A percentile compares a stretch with the other conserved stretches of the same genome.
phyloP scores from a whole-genome alignment of 2,113 vertebrate species.

The Crotalus tigris region DNA sequence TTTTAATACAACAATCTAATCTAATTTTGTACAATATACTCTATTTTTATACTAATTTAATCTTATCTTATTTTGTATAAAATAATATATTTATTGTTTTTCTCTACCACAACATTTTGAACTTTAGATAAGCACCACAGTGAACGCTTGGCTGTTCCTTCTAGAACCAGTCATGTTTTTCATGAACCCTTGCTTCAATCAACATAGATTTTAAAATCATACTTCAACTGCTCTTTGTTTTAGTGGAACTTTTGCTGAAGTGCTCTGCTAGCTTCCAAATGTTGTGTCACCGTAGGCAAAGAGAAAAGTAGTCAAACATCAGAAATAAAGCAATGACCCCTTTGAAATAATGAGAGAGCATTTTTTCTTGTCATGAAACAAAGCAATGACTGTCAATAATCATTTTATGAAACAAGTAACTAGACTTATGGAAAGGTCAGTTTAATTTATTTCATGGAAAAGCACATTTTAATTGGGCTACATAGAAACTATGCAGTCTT shows the following conservation, averaged over 20 bases:
- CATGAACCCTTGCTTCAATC: neutral
- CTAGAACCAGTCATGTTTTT: neutral
- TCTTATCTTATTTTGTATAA: neutral
- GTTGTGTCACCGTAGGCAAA: neutral
- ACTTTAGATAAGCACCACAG: neutral
- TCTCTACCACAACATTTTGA: neutral
- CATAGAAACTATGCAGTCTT: neutral
- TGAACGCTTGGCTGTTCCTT: neutral
- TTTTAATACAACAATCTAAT: neutral
- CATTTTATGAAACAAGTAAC: neutral
- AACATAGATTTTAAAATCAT: neutral
- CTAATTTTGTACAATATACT: neutral
- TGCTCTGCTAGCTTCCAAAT: neutral
- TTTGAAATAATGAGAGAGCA: neutral
- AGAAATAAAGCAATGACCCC: neutral
- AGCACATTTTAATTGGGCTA: neutral
- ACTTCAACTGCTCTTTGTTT: neutral
- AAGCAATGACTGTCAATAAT: neutral
- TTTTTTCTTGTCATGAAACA: neutral
- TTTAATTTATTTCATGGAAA: neutral
- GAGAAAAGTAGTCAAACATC: neutral
- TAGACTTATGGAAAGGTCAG: neutral
- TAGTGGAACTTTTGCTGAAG: neutral
- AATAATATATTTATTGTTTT: neutral
- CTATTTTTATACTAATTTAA: neutral